Base-by-base conservation (phyloP, 2,113 vertebrate genomes). In the Cathartes aura region DNA sequence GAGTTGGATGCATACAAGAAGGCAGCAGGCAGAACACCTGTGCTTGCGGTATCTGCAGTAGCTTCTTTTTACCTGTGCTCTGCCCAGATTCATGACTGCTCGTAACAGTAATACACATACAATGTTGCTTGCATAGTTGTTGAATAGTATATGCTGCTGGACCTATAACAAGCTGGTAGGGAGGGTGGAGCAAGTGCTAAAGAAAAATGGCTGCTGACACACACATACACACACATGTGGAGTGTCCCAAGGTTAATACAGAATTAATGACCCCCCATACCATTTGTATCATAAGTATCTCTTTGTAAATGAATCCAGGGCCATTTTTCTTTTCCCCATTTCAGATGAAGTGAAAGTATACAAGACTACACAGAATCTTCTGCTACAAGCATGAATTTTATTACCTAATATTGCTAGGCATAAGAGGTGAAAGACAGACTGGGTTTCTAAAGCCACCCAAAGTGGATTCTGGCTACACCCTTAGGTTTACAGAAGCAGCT, bases 401-500 rank as follows among this genome's bases (percentile, higher is more conserved):
- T 89, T 66, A 74, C 38, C 58, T 90, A 48, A 70, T 72, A 82
- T 62, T 90, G 30, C 48, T 93, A 71, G 50, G 71, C n/a, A 48
- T 60, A 71, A 91, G 62, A 90, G 66, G 32, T 74, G 38, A 94
- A 90, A 86, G 80, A 45, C 86, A 93, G 55, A 36, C 53, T 36
- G 67, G 53, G 26, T 89, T 84, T 83, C 83, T 89, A 84, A 85
- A 90, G 88, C 78, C 67, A 97, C 92, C 68, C 72, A 53, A 90
- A 96, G 93, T 91, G 87, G 93, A 71, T 96, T 95, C 94, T 86
- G 94, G 80, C 91, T 91, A 90, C 91, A 91, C 78, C 87, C 84
- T 75, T 90, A 81, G 60, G 74, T 97, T 97, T 97, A 94, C 84
- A 97, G 96, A 98, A 98, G 92, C 87, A 93, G 80, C 66, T 97